Conservation (phyloP, 2,888 invertebrate genomes). For the Caenorhabditis panamensis region DNA sequence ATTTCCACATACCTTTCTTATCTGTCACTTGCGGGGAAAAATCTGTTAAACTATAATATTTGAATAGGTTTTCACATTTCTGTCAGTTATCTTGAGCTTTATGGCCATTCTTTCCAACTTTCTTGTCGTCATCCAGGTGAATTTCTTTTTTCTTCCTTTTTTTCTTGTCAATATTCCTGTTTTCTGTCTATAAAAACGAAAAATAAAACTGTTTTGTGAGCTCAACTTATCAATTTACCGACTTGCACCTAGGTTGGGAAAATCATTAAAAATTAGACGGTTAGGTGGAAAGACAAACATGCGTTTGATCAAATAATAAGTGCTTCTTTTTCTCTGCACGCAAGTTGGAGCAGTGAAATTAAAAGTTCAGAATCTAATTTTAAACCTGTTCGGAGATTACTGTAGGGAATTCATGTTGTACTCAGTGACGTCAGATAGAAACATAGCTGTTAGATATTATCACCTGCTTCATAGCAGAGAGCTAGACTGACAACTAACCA, state of each 20-base stretch:
- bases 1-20: conserved; percentile 26
- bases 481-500: too few relatives aligned
- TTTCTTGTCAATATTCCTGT: background rate
- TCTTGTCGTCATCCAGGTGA: conserved; percentile 46
- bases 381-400: too few relatives aligned
- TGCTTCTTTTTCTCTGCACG: conserved; percentile 8
- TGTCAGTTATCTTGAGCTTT: conserved; percentile 27
- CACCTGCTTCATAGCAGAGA: too few relatives aligned
- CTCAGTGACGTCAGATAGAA: too few relatives aligned
- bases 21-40: conserved; percentile 47
- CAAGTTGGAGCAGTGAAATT: background rate
- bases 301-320: conserved; percentile 44
- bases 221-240: background rate
- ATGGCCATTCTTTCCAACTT: conserved; percentile 9
- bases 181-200: background rate
- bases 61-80: conserved; percentile 22
- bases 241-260: background rate
- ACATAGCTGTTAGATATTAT: too few relatives aligned
- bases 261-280: background rate
- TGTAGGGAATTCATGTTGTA: too few relatives aligned
- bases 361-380: conserved; percentile 10
- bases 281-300: conserved; percentile 43
- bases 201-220: background rate
- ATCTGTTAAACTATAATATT: conserved; percentile 4
- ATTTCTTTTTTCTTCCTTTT: conserved; percentile 1